phyloP scores from a whole-genome alignment of 37 sponge, comb jelly and placozoan species.

The Oopsacas minuta region DNA sequence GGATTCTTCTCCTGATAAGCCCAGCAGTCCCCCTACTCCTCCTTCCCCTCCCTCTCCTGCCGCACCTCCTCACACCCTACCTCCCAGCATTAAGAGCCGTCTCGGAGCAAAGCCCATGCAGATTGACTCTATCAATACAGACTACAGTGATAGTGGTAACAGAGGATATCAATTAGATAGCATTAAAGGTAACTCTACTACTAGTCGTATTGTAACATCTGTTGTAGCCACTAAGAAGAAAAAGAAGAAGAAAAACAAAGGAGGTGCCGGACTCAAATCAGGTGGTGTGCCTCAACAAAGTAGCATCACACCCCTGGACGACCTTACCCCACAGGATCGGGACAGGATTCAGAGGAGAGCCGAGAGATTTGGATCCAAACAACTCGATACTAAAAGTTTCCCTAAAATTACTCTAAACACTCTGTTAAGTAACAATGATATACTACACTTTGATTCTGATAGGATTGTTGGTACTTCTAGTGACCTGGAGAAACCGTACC shows the following conservation, averaged over 20 bases:
- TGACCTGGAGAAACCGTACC: slow-evolving; percentile 79
- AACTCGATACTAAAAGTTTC: neutral
- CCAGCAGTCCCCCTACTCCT: neutral
- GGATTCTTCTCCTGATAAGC: slow-evolving; percentile 5
- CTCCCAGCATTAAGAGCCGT: slow-evolving; percentile 5
- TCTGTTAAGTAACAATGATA: slow-evolving; percentile 32
- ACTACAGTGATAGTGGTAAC: neutral
- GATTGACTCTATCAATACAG: neutral
- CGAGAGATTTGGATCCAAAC: neutral
- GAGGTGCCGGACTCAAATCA: neutral
- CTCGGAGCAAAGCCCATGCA: neutral
- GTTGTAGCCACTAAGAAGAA: neutral
- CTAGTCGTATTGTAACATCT: neutral
- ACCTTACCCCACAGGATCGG: neutral
- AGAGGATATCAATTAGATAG: neutral
- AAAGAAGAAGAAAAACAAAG: slow-evolving; percentile 4
- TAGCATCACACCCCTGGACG: neutral
- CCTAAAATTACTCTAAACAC: slow-evolving; percentile 14
- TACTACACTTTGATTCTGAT: slow-evolving; percentile 32
- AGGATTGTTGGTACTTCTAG: slow-evolving; percentile 67
- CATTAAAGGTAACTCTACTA: neutral
- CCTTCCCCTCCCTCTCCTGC: neutral
- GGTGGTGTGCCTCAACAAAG: neutral
- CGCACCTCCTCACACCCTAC: neutral
- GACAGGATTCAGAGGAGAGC: neutral